Evolutionary conservation across 2,888 invertebrate species (phyloP).

Genomic region (Rotaria sp.): DNA sequence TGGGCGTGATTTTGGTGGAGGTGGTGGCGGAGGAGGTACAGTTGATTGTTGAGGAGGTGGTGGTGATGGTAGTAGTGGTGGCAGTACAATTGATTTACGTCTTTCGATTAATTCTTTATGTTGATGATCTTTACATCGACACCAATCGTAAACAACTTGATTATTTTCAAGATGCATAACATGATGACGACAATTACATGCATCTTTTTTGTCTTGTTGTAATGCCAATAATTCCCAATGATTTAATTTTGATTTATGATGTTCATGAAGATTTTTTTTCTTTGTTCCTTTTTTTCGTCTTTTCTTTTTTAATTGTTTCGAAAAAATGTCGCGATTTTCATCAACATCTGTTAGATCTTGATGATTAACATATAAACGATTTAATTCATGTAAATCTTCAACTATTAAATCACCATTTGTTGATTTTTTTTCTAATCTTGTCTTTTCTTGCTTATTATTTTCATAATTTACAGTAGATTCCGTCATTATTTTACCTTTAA

Average conservation of each 20-base stretch:
- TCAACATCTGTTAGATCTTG: background rate
- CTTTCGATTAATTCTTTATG: background rate
- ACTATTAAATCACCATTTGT: background rate
- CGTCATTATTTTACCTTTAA: background rate
- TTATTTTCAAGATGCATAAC: background rate
- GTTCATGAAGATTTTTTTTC: background rate
- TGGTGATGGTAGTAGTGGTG: background rate
- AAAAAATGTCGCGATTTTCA: no score
- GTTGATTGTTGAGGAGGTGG: no score
- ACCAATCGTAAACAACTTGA: slow-evolving; percentile 1
- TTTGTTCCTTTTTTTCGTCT: background rate
- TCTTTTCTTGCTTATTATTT: background rate
- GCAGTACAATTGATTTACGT: background rate
- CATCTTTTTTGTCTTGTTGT: background rate
- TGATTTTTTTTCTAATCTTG: background rate
- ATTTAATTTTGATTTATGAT: background rate
- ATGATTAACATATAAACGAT: background rate
- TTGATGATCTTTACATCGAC: slow-evolving; percentile 25
- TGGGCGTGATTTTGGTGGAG: background rate
- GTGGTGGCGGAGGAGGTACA: background rate
- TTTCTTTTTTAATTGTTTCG: no score
- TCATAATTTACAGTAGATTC: background rate
- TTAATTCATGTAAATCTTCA: background rate
- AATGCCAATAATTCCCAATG: slow-evolving; percentile 22
- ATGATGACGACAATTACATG: slow-evolving; percentile 16